Evolutionary conservation across 1,140 invertebrate genomes (phyloP).

Genomic region (Lasioglossum baleicum): DNA sequence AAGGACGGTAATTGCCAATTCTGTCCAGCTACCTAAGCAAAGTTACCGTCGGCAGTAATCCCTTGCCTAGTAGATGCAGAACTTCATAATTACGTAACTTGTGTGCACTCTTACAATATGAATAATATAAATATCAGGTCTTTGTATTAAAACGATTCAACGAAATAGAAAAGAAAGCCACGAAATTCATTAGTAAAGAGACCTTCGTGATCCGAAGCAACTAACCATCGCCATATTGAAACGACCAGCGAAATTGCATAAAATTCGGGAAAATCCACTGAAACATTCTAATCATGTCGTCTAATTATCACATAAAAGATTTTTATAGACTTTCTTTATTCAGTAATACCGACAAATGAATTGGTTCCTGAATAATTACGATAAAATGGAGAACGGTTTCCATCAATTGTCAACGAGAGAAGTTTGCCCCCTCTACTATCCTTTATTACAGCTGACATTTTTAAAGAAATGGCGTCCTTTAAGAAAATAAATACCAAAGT

Average conservation of each 20-base stretch:
- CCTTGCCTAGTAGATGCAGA: not conserved
- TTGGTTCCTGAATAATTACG: not conserved
- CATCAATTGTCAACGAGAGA: conserved; percentile 54
- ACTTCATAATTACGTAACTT: conserved; percentile 15
- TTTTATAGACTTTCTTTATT: not conserved
- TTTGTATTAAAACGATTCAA: conserved; percentile 19
- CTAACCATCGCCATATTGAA: conserved; percentile 61
- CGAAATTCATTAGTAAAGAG: conserved; percentile 45
- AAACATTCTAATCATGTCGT: conserved; percentile 31
- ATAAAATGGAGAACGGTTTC: conserved; percentile 19
- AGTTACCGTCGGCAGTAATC: conserved; percentile 12
- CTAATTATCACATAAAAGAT: not conserved
- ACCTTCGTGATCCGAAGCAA: conserved; percentile 38
- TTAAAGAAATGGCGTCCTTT: conserved; percentile 81
- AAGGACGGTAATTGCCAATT: conserved; percentile 29
- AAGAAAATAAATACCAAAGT: conserved; percentile 87
- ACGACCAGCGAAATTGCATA: conserved; percentile 30
- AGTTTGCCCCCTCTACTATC: conserved; percentile 12
- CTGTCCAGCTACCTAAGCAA: conserved; percentile 20
- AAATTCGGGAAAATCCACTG: conserved; percentile 28
- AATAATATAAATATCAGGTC: conserved; percentile 27
- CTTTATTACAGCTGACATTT: conserved; percentile 52
- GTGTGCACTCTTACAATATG: not conserved
- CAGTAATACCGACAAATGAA: not conserved
- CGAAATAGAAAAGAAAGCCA: conserved; percentile 27